Evolutionary conservation across 2,888 invertebrate species (phyloP), one percentile per base, ranked within the genome.

Genomic region (Volucella bombylans): DNA sequence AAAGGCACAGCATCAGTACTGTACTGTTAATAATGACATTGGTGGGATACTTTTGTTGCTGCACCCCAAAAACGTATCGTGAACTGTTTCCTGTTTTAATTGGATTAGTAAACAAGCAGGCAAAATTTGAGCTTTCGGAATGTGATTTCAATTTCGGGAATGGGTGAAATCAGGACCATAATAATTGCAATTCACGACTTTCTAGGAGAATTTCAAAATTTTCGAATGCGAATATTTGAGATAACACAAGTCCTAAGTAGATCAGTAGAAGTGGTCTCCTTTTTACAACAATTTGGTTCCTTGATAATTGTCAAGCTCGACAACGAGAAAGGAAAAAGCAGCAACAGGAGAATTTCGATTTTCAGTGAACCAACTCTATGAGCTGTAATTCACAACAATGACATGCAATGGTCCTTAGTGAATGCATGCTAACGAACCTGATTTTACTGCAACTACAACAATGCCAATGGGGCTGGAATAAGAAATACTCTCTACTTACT

Each of bases 71-170:
- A 31, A 31, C 6, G 1, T 6, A 31, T 1, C 31, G 31, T 31
- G 6, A 31, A 31, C 4, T 6, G 31, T 31, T 31, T 31, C 6
- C 31, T 14, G 15, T 50, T 50, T 61, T 71, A 59, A 71, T 59
- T 71, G 50, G 59, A 59, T 59, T 59, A 57, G 39, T 47, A 47
- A 11, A 8, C 41, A 15, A n/a, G 18, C 11, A 6, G 45, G 8
- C n/a, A 31, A 31, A 31, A 31, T 31, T 31, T 31, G 6, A 31
- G 31, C 31, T 31, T 31, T 31, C 6, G 0, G 31, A 31, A 0
- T 31, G 31, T 31, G 6, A 31, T 1, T 31, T 31, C 31, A 0
- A 31, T 31, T 31, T 31, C 31, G 6, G 31, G 45, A 45, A 45
- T 45, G 45, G 0, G 12, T 1, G n/a, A 45, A 45, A 45, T 52